Percentiles rank a stretch among this genome's conserved stretches.
These are phyloP conservation scores for Mormoops blainvillei DNA, from an alignment of 2,113 vertebrate species.

Conservation along the genomic window DNA sequence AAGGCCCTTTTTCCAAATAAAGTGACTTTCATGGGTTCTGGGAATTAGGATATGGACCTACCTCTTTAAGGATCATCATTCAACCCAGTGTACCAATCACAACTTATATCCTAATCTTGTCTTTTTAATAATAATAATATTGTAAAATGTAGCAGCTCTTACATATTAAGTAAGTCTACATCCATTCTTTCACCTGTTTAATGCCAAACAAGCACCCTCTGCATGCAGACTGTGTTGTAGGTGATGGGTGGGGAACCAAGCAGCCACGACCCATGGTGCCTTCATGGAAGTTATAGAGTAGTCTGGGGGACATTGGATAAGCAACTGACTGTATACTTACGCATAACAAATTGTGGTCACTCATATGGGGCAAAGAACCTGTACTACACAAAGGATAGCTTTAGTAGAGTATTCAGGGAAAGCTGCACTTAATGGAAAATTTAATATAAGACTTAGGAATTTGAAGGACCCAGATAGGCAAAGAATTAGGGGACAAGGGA, in stretches of 20 bases:
- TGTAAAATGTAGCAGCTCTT: not conserved
- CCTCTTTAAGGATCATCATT: not conserved
- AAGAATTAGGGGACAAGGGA: not conserved
- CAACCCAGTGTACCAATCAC: not conserved
- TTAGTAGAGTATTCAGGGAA: not conserved
- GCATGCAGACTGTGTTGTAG: not conserved
- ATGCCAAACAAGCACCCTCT: not conserved
- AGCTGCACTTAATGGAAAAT: not conserved
- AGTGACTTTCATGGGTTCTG: not conserved
- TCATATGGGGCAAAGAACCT: not conserved
- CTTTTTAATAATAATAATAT: not conserved
- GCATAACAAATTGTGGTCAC: not conserved
- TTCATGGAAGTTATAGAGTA: not conserved
- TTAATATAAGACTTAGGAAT: not conserved
- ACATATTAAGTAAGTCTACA: not conserved
- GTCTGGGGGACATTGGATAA: not conserved
- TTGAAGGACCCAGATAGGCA: not conserved
- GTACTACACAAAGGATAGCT: not conserved
- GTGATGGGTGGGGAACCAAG: not conserved
- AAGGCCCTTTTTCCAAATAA: not conserved
- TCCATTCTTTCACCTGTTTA: not conserved
- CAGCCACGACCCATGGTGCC: not conserved
- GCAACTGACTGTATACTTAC: not conserved
- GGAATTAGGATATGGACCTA: not conserved
- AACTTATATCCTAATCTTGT: not conserved